These are phyloP conservation scores for Blastobasis adustella DNA, from an alignment of 2,888 invertebrate species.

Conservation along the genomic window DNA sequence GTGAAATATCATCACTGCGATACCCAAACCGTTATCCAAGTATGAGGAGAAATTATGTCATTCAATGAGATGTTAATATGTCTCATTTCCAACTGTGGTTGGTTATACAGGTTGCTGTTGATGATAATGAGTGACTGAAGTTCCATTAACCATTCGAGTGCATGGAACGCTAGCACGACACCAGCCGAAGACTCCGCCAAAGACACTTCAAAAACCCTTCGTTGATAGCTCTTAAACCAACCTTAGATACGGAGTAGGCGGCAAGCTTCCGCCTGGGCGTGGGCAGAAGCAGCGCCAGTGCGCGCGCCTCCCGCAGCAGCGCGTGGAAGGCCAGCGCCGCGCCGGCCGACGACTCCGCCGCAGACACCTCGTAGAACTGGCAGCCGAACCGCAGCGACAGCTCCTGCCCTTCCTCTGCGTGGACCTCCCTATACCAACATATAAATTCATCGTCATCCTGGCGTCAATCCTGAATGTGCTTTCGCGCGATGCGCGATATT, in stretches of 20 bases:
- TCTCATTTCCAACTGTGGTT: too few species aligned
- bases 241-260: slow-evolving; percentile 85
- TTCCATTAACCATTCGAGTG: too few species aligned
- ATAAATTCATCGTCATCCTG: too few species aligned
- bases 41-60: not conserved
- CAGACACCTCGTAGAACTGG: slow-evolving; percentile 90
- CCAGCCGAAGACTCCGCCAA: too few species aligned
- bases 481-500: too few species aligned
- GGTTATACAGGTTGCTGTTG: too few species aligned
- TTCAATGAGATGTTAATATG: not conserved
- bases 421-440: slow-evolving; percentile 70
- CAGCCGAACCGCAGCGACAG: slow-evolving; percentile 84
- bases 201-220: not conserved
- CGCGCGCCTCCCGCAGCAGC: slow-evolving; percentile 82
- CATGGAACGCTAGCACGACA: too few species aligned
- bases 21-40: not conserved
- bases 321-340: slow-evolving; percentile 88
- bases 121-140: too few species aligned
- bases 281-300: slow-evolving; percentile 80
- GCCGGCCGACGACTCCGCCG: slow-evolving; percentile 87
- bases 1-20: not conserved
- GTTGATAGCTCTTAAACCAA: slow-evolving; percentile 23
- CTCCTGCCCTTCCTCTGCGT: slow-evolving; percentile 87
- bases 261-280: slow-evolving; percentile 83
- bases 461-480: too few species aligned